phyloP scores from a whole-genome alignment of 2,113 vertebrate species.

The Epinephelus fuscoguttatus region DNA sequence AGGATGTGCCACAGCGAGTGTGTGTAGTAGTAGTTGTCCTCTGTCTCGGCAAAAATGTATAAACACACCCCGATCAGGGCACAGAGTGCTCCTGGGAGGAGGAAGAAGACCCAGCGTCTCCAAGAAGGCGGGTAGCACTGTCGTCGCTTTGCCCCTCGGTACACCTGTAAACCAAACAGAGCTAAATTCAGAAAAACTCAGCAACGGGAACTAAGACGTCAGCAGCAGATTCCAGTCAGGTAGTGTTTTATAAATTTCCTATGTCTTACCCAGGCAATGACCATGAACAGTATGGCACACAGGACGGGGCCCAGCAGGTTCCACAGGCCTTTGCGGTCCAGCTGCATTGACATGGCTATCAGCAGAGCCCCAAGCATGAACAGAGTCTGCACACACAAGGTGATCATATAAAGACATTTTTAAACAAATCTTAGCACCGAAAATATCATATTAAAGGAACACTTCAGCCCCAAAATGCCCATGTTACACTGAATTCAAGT shows the following conservation, averaged over 20 bases:
- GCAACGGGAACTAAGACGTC: neutral
- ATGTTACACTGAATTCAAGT: too few relatives aligned
- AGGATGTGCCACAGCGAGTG: constrained; percentile 97
- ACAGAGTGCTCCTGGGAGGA: constrained; percentile 89
- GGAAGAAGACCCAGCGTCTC: constrained; percentile 94
- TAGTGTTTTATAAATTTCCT: neutral
- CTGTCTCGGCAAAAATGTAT: constrained; percentile 92
- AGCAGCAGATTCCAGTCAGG: neutral
- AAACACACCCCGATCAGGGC: constrained; percentile 89
- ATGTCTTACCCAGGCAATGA: constrained; percentile 90
- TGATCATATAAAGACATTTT: neutral
- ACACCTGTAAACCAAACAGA: constrained; percentile 80
- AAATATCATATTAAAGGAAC: neutral
- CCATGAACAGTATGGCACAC: constrained; percentile 89
- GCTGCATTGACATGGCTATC: constrained; percentile 96
- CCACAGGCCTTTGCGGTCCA: constrained; percentile 95
- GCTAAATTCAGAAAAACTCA: neutral
- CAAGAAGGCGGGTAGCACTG: constrained; percentile 94
- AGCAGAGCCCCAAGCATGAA: constrained; percentile 90
- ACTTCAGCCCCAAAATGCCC: too few relatives aligned
- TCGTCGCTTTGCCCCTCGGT: constrained; percentile 85
- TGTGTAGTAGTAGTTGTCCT: constrained; percentile 95
- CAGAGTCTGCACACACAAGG: constrained; percentile 84
- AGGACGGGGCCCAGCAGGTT: constrained; percentile 96
- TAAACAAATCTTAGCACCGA: neutral